These are phyloP conservation scores for Pterocles orientalis DNA, from an alignment of 2,113 vertebrate species.

Conservation along the genomic window DNA sequence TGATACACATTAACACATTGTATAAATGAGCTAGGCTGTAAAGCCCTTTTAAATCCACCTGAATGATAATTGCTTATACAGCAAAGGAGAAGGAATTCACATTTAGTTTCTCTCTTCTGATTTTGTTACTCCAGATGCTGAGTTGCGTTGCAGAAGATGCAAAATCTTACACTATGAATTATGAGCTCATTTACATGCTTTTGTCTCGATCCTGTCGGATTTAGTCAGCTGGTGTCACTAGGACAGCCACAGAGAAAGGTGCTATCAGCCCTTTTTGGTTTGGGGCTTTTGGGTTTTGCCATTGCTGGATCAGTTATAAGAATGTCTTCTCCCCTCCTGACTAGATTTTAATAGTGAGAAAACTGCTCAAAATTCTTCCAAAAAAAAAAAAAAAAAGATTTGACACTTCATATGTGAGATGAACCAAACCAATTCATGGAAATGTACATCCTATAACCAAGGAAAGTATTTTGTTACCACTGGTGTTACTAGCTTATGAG, in stretches of 20 bases:
- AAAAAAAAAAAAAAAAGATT: not conserved
- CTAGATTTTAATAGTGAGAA: not conserved
- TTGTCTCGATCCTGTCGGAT: not conserved
- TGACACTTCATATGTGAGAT: constrained; percentile 36
- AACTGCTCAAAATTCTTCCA: constrained; percentile 10
- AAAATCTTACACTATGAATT: not conserved
- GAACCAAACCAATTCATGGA: constrained; percentile 59
- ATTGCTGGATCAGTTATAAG: not conserved
- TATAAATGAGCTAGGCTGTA: not conserved
- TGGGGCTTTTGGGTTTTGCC: not conserved
- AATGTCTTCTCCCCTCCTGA: not conserved
- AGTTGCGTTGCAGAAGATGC: not conserved
- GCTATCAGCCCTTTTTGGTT: not conserved
- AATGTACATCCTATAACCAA: constrained; percentile 52
- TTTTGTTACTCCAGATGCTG: not conserved
- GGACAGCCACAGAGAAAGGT: not conserved
- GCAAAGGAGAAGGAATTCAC: not conserved
- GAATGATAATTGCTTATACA: constrained; percentile 21
- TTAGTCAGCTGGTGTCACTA: not conserved
- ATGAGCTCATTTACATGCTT: not conserved
- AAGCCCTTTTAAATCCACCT: constrained; percentile 29
- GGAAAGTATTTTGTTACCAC: constrained; percentile 68
- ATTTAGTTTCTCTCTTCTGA: not conserved
- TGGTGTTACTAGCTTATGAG: constrained; percentile 66
- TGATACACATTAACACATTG: constrained; percentile 12